Evolutionary conservation across 2,797 vertebrate species (phyloP), one percentile per base, ranked within the genome.

Genomic region (Sarcophilus harrisii): DNA sequence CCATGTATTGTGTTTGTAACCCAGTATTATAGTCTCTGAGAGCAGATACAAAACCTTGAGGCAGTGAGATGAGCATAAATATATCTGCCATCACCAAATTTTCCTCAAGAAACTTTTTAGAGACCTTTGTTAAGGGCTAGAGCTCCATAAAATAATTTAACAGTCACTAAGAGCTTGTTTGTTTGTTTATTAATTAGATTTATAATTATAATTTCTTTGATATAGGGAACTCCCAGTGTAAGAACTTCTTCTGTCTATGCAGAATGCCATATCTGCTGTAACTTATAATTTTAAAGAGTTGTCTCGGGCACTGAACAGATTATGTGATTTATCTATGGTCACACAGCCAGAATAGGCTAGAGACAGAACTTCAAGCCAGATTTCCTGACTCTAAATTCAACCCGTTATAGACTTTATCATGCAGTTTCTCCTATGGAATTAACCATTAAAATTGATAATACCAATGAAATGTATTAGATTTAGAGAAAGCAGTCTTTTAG

Each of bases 401-500:
- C n/a, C n/a, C 16, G 73, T 38, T 73, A 73, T 73, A n/a, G 5
- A 73, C n/a, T 38, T 73, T 38, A 73, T 38, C n/a, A 38, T 3
- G 5, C 66, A 38, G 18, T 6, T 24, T 27, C 73, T 81, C 8
- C 3, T 27, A 45, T 58, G 32, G 59, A 0, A 32, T 54, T 60
- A 27, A 66, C 55, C 52, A n/a, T 73, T 45, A 54, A 14, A 32
- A 30, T 58, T 87, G 13, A 18, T 91, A 5, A 45, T 57, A 6
- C 24, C 16, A 29, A 1, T 2, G 27, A 73, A 57, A 57, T 49
- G 2, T 4, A 45, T 24, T 21, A 8, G 8, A 0, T 28, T 87
- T 38, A 14, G 45, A 5, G 0, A 10, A 9, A 1, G 18, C 13
- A 14, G 2, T 30, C 62, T 54, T 4, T 9, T 0, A 14, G 91